Percentiles rank a stretch among this genome's conserved stretches.
phyloP scores from a whole-genome alignment of 1,140 invertebrate genomes.

The Frieseomelitta varia region DNA sequence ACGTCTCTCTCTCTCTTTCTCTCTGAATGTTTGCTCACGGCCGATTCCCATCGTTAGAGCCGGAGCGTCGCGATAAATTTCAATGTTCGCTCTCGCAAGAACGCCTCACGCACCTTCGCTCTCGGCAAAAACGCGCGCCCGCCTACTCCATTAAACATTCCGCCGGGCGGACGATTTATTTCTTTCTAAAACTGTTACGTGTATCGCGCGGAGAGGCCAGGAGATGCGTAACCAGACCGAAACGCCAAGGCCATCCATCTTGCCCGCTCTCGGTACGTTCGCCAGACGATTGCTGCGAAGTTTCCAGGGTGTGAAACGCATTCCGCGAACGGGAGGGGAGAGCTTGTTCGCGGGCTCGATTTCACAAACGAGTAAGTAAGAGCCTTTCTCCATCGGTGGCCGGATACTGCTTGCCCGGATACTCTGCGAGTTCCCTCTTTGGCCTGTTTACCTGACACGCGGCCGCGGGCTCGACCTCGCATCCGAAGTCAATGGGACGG shows the following conservation, averaged over 20 bases:
- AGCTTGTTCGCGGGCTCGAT: conserved; percentile 54
- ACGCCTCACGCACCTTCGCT: conserved; percentile 12
- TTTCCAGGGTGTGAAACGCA: conserved; percentile 54
- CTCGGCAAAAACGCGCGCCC: conserved; percentile 35
- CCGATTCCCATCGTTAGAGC: conserved; percentile 6
- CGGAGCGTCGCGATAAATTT: conserved; percentile 26
- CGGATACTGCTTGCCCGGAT: conserved; percentile 69
- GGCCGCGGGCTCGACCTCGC: conserved; percentile 42
- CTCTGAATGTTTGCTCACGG: neutral
- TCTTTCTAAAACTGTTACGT: conserved; percentile 50
- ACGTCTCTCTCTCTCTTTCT: neutral
- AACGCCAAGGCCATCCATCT: conserved; percentile 57
- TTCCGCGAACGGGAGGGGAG: conserved; percentile 24
- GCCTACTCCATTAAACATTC: conserved; percentile 53
- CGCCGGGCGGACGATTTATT: conserved; percentile 29
- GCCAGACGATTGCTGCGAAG: conserved; percentile 1
- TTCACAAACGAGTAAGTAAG: conserved; percentile 67
- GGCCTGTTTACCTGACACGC: conserved; percentile 75
- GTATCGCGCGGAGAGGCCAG: conserved; percentile 8
- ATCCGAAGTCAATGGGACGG: conserved; percentile 75
- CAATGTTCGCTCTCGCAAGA: conserved; percentile 28
- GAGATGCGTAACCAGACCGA: conserved; percentile 49
- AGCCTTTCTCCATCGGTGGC: conserved; percentile 41
- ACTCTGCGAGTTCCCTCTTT: conserved; percentile 77
- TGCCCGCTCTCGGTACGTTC: conserved; percentile 13